A percentile compares a stretch with the other conserved stretches of the same genome.
These are phyloP conservation scores for Procambarus clarkii DNA, from an alignment of 1,140 invertebrate genomes.

Conservation along the genomic window DNA sequence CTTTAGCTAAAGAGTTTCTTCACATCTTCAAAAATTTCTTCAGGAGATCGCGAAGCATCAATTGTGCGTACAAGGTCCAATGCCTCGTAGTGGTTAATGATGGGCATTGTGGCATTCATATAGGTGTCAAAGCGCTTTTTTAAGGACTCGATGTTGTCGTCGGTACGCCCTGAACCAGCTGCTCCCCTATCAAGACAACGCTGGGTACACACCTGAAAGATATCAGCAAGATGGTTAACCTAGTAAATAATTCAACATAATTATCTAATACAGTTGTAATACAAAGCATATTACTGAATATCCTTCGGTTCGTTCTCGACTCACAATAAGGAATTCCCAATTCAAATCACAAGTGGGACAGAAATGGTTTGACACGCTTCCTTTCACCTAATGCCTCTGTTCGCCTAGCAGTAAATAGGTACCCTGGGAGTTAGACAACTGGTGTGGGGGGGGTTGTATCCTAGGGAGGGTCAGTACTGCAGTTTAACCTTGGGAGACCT, in stretches of 20 bases:
- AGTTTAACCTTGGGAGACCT: too few relatives aligned
- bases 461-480: too few relatives aligned
- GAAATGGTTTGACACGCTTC: too few relatives aligned
- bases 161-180: conserved; percentile 91
- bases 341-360: too few relatives aligned
- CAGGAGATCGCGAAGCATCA: conserved; percentile 82
- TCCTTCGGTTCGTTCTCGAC: too few relatives aligned
- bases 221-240: neutral
- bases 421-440: too few relatives aligned
- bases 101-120: conserved; percentile 92
- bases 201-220: conserved; percentile 82
- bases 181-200: conserved; percentile 91
- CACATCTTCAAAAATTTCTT: conserved; percentile 84
- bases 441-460: too few relatives aligned
- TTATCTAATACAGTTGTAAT: too few relatives aligned
- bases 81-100: conserved; percentile 90
- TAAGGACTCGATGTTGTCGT: conserved; percentile 95
- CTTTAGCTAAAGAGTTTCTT: conserved; percentile 75
- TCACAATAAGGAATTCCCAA: too few relatives aligned
- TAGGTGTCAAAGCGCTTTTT: conserved; percentile 94
- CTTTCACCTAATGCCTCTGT: too few relatives aligned
- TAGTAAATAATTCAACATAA: neutral
- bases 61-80: conserved; percentile 86
- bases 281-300: too few relatives aligned
- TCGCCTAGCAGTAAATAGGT: too few relatives aligned